Conservation (phyloP, 2,797 vertebrate genomes). For the Sternotherus odoratus region DNA sequence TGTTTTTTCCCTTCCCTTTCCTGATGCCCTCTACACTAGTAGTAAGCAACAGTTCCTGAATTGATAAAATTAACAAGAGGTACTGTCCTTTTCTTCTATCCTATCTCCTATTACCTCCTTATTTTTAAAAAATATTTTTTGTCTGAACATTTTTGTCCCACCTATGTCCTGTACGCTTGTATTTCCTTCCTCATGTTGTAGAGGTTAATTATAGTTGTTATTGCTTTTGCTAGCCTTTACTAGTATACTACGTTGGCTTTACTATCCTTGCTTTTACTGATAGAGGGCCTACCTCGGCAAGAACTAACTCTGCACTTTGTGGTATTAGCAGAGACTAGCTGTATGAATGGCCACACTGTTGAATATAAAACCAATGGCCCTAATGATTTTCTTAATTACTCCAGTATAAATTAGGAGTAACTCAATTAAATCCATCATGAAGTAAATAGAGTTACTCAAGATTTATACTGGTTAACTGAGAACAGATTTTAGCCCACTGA, state of each 20-base stretch:
- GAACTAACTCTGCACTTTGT: background rate
- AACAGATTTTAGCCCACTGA: background rate
- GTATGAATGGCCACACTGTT: background rate
- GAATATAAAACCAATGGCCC: background rate
- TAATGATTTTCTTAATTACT: background rate
- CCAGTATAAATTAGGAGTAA: background rate
- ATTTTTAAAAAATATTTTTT: background rate
- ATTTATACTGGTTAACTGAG: background rate
- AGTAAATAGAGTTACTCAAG: slow-evolving; percentile 4
- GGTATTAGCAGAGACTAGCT: slow-evolving; percentile 11
- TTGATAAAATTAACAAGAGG: slow-evolving; percentile 72
- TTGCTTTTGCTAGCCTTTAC: slow-evolving; percentile 43
- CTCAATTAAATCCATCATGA: background rate
- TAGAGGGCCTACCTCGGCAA: slow-evolving; percentile 67
- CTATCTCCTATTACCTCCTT: slow-evolving; percentile 25
- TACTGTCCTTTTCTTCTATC: slow-evolving; percentile 72
- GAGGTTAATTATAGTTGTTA: slow-evolving; percentile 43
- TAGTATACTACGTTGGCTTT: slow-evolving; percentile 55
- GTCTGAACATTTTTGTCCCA: background rate
- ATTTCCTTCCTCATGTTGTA: slow-evolving; percentile 23
- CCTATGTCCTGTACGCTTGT: background rate
- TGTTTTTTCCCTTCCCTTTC: slow-evolving; percentile 76
- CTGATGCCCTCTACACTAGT: slow-evolving; percentile 70
- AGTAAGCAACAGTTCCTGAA: slow-evolving; percentile 76
- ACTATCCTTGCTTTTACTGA: background rate